phyloP scores from a whole-genome alignment of 2,797 vertebrate species.

The Scleropages formosus region DNA sequence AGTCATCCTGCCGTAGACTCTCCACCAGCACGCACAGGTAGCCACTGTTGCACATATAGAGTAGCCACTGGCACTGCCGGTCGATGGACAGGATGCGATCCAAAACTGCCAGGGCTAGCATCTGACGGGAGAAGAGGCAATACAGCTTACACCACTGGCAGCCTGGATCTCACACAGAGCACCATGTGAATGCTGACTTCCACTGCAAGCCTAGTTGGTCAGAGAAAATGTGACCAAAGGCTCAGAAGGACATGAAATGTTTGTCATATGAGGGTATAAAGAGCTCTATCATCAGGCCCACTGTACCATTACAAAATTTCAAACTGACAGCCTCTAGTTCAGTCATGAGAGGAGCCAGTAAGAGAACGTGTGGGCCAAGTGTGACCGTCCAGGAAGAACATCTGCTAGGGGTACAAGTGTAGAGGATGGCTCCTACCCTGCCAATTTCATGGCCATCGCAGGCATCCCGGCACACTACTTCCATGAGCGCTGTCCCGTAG shows the following conservation, averaged over 20 bases:
- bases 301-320: background rate
- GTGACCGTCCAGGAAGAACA: no score
- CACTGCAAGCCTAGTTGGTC: background rate
- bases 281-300: background rate
- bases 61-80: constrained; percentile 90
- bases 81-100: constrained; percentile 93
- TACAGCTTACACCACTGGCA: background rate
- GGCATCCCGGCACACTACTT: constrained; percentile 93
- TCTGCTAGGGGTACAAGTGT: no score
- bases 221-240: no score
- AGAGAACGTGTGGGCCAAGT: background rate
- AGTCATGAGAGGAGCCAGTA: no score
- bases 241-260: no score
- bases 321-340: background rate
- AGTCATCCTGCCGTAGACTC: constrained; percentile 87
- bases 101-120: constrained; percentile 91
- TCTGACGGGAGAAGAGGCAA: constrained; percentile 61
- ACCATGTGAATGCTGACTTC: background rate
- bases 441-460: constrained; percentile 96
- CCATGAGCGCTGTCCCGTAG: constrained; percentile 93
- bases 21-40: constrained; percentile 94
- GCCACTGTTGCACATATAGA: constrained; percentile 91
- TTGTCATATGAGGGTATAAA: no score
- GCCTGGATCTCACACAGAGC: background rate
- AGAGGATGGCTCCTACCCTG: constrained; percentile 68